Evolutionary conservation across 2,888 invertebrate species (phyloP).

Genomic region (Xestobium rufovillosum): DNA sequence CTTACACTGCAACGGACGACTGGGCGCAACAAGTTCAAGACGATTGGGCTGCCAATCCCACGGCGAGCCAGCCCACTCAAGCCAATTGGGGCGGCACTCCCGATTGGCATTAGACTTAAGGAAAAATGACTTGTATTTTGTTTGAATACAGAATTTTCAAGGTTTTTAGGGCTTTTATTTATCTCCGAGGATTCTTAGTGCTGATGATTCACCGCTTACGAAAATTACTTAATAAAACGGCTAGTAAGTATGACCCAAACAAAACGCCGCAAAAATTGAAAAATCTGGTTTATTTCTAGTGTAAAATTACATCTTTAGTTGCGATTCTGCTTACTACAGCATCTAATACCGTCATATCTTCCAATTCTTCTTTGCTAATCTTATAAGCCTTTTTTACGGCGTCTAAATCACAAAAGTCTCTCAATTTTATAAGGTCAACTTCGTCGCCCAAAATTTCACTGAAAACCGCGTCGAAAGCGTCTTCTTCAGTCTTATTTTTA

Average conservation of each 20-base stretch:
- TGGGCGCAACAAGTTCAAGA: slow-evolving; percentile 50
- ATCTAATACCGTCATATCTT: slow-evolving; percentile 46
- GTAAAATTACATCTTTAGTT: slow-evolving; percentile 52
- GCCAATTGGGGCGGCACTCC: slow-evolving; percentile 57
- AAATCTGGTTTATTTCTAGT: no score
- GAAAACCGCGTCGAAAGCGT: slow-evolving; percentile 36
- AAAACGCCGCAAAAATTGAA: no score
- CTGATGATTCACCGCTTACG: no score
- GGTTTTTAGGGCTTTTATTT: no score
- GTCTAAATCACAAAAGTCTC: slow-evolving; percentile 43
- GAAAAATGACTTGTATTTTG: background rate
- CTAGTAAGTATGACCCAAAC: no score
- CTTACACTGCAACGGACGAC: slow-evolving; percentile 36
- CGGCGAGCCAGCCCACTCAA: slow-evolving; percentile 39
- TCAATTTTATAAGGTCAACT: slow-evolving; percentile 45
- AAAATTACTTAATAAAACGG: no score
- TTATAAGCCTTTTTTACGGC: slow-evolving; percentile 55
- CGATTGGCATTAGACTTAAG: slow-evolving; percentile 47
- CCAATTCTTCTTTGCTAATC: slow-evolving; percentile 47
- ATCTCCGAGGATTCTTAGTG: no score
- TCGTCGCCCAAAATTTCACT: slow-evolving; percentile 49
- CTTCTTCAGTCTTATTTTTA: slow-evolving; percentile 31
- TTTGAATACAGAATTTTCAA: no score
- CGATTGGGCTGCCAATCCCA: slow-evolving; percentile 48
- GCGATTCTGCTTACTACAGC: slow-evolving; percentile 60